These are phyloP conservation scores for Melanogrammus aeglefinus DNA, from an alignment of 2,797 vertebrate genomes.

Conservation along the genomic window DNA sequence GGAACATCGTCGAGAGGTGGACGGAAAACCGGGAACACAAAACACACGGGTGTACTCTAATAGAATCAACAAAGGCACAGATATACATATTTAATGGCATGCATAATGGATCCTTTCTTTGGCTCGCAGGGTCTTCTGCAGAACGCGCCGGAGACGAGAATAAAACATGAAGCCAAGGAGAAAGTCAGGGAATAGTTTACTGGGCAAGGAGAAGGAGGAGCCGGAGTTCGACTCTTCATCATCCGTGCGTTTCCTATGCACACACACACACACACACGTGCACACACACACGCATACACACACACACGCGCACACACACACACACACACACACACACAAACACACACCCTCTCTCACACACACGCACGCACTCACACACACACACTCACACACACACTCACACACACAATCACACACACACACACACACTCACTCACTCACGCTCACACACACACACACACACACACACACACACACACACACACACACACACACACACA, in stretches of 20 bases:
- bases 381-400: no score
- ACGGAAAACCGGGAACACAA: constrained; percentile 7
- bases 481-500: no score
- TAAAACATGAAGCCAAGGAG: constrained; percentile 67
- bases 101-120: constrained; percentile 69
- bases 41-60: constrained; percentile 64
- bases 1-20: constrained; percentile 52
- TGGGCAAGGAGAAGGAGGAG: constrained; percentile 45
- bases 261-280: no score
- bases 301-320: no score
- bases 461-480: no score
- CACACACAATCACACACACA: no score
- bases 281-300: no score
- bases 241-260: constrained; percentile 5
- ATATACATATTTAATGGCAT: constrained; percentile 75
- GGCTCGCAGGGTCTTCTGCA: constrained; percentile 70
- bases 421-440: not conserved
- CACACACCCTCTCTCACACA: no score
- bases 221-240: constrained; percentile 44
- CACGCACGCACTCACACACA: no score
- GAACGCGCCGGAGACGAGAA: constrained; percentile 64
- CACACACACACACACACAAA: no score
- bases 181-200: constrained; percentile 69
- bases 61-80: constrained; percentile 71
- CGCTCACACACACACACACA: not conserved